A percentile compares a stretch with the other conserved stretches of the same genome.
Conservation (phyloP, 2,888 invertebrate genomes). For the Carpatolechia fugitivella region DNA sequence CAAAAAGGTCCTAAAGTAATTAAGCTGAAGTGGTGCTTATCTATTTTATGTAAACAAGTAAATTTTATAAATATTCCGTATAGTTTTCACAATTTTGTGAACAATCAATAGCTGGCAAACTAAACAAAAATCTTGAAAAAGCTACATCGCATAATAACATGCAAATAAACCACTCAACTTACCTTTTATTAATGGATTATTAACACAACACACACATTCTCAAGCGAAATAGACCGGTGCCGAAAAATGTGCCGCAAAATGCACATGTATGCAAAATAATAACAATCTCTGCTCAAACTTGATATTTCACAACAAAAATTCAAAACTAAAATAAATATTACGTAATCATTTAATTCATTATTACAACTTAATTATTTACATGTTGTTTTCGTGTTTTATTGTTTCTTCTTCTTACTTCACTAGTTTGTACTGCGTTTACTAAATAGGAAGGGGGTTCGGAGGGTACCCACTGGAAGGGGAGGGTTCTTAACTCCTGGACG, state of each 20-base stretch:
- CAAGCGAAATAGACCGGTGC: conserved; percentile 38
- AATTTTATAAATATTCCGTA: too few species aligned
- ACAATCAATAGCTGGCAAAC: too few species aligned
- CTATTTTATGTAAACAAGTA: too few species aligned
- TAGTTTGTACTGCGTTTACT: conserved; percentile 40
- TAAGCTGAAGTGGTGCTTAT: too few species aligned
- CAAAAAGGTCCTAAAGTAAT: too few species aligned
- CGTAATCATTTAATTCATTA: background rate
- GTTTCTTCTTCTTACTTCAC: conserved; percentile 38
- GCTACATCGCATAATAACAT: conserved; percentile 17
- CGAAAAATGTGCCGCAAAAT: conserved; percentile 22
- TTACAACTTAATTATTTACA: background rate
- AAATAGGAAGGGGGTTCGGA: conserved; percentile 43
- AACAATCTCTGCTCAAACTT: conserved; percentile 65
- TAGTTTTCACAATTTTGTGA: too few species aligned
- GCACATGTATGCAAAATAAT: conserved; percentile 19
- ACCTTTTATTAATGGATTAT: conserved; percentile 4
- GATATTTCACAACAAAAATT: conserved; percentile 28
- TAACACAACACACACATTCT: conserved; percentile 34
- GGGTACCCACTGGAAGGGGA: conserved; percentile 23
- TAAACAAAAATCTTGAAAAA: too few species aligned
- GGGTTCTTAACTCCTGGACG: conserved; percentile 37
- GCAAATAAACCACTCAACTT: conserved; percentile 14
- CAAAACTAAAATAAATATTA: background rate
- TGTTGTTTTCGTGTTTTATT: conserved; percentile 20